Evolutionary conservation across 1,140 invertebrate species (phyloP).

Genomic region (Calliopsis andreniformis): DNA sequence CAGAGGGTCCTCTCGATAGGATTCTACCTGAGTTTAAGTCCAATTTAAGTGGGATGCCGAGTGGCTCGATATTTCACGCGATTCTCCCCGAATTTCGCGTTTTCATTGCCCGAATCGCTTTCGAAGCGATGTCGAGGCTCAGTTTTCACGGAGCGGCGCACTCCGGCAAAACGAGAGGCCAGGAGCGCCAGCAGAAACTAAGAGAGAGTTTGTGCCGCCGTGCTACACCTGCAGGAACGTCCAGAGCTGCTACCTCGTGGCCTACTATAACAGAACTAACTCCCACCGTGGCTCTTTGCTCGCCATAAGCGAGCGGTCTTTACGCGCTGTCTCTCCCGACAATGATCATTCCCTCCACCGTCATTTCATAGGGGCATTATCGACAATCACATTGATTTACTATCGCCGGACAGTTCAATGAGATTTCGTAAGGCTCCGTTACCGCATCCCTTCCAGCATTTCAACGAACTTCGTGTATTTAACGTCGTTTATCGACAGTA

Average conservation of each 20-base stretch:
- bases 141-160: slow-evolving; percentile 41
- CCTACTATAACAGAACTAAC: slow-evolving; percentile 82
- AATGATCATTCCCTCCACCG: neutral
- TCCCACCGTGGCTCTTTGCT: slow-evolving; percentile 78
- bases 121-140: slow-evolving; percentile 26
- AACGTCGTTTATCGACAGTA: too few species aligned
- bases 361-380: neutral
- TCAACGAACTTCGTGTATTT: too few species aligned
- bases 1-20: too few species aligned
- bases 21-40: too few species aligned
- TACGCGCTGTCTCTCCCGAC: slow-evolving; percentile 17
- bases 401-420: too few species aligned
- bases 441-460: too few species aligned
- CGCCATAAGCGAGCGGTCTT: slow-evolving; percentile 58
- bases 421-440: too few species aligned
- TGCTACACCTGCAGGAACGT: slow-evolving; percentile 59
- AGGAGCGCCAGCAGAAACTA: slow-evolving; percentile 49
- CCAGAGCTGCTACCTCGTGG: slow-evolving; percentile 77
- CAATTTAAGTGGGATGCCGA: too few species aligned
- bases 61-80: neutral
- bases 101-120: slow-evolving; percentile 30
- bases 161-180: slow-evolving; percentile 34
- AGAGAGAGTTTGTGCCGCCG: slow-evolving; percentile 55
- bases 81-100: neutral
- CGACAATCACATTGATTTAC: neutral